A percentile compares a stretch with the other conserved stretches of the same genome.
Conservation (phyloP, 2,888 invertebrate species). For the Podabrus alpinus region DNA sequence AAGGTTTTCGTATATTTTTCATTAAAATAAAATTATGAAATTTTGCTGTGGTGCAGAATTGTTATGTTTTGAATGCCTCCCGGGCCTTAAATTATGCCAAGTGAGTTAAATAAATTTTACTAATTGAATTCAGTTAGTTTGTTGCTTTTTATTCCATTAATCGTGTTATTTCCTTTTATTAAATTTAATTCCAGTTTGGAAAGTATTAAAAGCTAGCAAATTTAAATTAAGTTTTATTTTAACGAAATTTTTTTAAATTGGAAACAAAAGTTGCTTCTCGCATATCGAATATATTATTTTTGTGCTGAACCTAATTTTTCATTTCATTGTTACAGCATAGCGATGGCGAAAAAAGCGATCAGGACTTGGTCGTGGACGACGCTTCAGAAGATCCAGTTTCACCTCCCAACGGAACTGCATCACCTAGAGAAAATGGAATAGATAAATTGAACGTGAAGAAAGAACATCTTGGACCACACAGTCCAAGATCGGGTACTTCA, state of each 20-base stretch:
- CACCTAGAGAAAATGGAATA: slow-evolving; percentile 85
- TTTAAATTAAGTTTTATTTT: not conserved
- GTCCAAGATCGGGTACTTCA: slow-evolving; percentile 81
- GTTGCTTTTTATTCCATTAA: not conserved
- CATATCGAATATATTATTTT: not conserved
- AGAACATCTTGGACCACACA: slow-evolving; percentile 74
- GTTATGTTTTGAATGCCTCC: not conserved
- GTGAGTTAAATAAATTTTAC: not conserved
- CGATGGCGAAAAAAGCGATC: slow-evolving; percentile 85
- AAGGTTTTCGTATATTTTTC: not conserved
- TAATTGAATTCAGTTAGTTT: not conserved
- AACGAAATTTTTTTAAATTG: not conserved
- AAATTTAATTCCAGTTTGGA: not conserved
- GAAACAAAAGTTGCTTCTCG: not conserved
- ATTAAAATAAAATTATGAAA: not conserved
- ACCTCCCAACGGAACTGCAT: slow-evolving; percentile 84
- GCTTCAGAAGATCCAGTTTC: slow-evolving; percentile 89
- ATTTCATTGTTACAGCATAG: slow-evolving; percentile 62
- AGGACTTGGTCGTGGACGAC: slow-evolving; percentile 93
- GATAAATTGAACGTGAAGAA: slow-evolving; percentile 77
- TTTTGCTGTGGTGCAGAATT: not conserved
- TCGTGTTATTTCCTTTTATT: not conserved
- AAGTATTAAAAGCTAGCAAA: not conserved
- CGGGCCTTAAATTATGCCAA: not conserved
- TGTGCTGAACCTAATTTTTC: not conserved